Evolutionary conservation across 2,113 vertebrate species (phyloP), one percentile per base, ranked within the genome.

Genomic region (Thymallus thymallus): DNA sequence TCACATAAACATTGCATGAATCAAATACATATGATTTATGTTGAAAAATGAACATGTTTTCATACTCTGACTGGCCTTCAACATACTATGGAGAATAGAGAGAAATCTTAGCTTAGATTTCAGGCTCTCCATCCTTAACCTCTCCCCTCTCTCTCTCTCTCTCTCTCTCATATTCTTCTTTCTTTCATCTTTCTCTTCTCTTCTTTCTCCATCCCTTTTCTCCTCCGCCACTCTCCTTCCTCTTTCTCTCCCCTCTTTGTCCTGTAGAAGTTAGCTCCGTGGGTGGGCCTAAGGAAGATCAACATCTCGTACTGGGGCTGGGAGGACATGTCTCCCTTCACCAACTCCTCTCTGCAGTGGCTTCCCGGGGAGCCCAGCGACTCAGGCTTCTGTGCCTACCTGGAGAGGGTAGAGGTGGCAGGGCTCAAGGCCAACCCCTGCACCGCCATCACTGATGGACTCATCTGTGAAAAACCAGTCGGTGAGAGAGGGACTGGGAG

Each of bases 281-380:
- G 98, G 98, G 97, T 99, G 65, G 98, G 98, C 24, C 90, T 99
- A 79, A 93, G 97, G 84, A 98, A 98, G 87, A 98, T 99, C 89
- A 99, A 99, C 0, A 94, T 99, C 71, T 99, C 98, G 0, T 99
- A 99, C 16, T 99, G 98, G 98, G 96, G 97, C 78, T 99, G 98
- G 98, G 98, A 99, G 73, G 96, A 99, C 87, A 96, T 95, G 98
- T 16, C 51, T 71, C 18, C 20, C 23, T 58, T 99, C 84, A 96
- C 95, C 48, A 98, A 99, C 92, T 94, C 89, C 72, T 93, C 92
- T 0, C 85, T 98, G 35, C 94, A 94, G 82, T 98, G 97, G 97
- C 92, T 96, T 62, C 94, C 94, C 0, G 90, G 86, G 0, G 98
- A 99, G 75, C 97, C 98, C 2, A 99, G 94, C 0, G 98, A 97